These are phyloP conservation scores for Sebastes kiyomatsui DNA, from an alignment of 2,797 vertebrate genomes.

Conservation along the genomic window DNA sequence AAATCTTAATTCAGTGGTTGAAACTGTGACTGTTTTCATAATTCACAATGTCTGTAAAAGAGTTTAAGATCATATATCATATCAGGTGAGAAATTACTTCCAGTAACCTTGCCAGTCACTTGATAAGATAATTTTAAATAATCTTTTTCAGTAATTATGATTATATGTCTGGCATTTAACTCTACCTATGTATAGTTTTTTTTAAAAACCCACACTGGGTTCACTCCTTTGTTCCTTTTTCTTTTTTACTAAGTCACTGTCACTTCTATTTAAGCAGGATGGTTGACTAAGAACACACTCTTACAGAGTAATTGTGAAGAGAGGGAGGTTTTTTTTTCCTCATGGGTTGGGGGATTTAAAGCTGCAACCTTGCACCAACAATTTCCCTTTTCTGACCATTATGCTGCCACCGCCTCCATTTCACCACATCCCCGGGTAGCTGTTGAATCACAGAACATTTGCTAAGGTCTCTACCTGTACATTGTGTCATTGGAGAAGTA, in stretches of 20 bases:
- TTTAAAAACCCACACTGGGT: not conserved
- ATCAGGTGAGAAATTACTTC: not conserved
- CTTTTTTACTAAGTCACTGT: not conserved
- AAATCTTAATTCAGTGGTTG: constrained; percentile 31
- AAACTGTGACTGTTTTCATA: constrained; percentile 34
- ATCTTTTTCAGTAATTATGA: not conserved
- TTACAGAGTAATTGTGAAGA: constrained; percentile 14
- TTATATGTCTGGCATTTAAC: not conserved
- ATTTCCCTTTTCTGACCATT: constrained; percentile 29
- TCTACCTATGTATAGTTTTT: not conserved
- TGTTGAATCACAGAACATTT: not conserved
- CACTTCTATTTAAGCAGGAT: constrained; percentile 2
- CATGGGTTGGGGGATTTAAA: constrained; percentile 22
- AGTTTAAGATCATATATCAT: not conserved
- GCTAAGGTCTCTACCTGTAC: not conserved
- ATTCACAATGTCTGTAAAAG: constrained; percentile 6
- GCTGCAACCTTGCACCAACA: constrained; percentile 11
- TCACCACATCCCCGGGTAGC: not conserved
- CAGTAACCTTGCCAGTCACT: not conserved
- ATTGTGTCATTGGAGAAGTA: not conserved
- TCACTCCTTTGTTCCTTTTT: not conserved
- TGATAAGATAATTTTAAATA: not conserved
- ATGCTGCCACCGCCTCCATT: not conserved
- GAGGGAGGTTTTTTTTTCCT: constrained; percentile 44
- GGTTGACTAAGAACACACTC: constrained; percentile 43